Evolutionary conservation across 2,888 invertebrate genomes (phyloP).

Genomic region (Bedellia somnulentella): DNA sequence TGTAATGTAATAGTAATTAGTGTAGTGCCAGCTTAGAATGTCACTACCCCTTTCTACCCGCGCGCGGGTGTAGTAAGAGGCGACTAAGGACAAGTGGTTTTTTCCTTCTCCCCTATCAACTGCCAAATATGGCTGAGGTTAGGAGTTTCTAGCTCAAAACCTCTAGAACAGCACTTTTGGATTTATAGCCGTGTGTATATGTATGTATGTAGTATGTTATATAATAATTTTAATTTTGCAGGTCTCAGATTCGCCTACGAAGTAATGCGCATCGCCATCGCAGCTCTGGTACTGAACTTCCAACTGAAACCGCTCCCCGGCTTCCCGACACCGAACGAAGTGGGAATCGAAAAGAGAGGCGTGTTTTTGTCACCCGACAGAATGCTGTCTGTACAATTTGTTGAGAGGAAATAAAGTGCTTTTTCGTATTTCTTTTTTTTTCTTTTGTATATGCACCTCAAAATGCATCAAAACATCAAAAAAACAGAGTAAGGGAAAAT

Average conservation of each 20-base stretch:
- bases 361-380: conserved; percentile 2
- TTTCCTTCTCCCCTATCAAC: too few species aligned
- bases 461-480: too few species aligned
- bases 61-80: too few species aligned
- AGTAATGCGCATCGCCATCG: not conserved
- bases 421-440: too few species aligned
- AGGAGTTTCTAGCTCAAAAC: not conserved
- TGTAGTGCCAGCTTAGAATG: too few species aligned
- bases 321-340: not conserved
- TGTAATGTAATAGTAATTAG: too few species aligned
- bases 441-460: too few species aligned
- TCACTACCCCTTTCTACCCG: too few species aligned
- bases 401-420: conserved; percentile 3
- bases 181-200: too few species aligned
- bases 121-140: not conserved
- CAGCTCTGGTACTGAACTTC: conserved; percentile 1
- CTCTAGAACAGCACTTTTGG: too few species aligned
- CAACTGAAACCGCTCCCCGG: conserved; percentile 1
- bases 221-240: not conserved
- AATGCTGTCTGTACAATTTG: conserved; percentile 2
- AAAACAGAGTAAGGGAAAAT: too few species aligned
- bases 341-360: not conserved
- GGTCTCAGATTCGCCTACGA: conserved; percentile 6
- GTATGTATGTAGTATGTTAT: not conserved
- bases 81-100: too few species aligned